These are phyloP conservation scores for Protonibea diacanthus DNA, from an alignment of 2,797 vertebrate species.

Conservation along the genomic window DNA sequence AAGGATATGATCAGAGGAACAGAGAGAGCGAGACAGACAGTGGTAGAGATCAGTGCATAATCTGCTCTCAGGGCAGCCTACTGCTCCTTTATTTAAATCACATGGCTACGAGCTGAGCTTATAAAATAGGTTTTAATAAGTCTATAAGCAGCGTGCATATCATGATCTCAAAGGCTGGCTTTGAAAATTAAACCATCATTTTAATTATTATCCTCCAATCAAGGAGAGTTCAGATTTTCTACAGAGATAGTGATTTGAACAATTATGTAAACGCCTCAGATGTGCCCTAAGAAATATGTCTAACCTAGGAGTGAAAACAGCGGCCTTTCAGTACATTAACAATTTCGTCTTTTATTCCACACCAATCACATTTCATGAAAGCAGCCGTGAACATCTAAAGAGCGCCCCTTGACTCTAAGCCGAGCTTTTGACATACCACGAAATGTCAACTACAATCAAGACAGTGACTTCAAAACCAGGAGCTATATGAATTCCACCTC, in stretches of 20 bases:
- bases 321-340: constrained; percentile 17
- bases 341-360: constrained; percentile 59
- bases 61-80: constrained; percentile 66
- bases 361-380: constrained; percentile 52
- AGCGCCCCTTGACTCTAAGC: constrained; percentile 47
- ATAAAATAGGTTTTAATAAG: constrained; percentile 68
- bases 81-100: constrained; percentile 73
- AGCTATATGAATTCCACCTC: constrained; percentile 67
- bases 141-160: constrained; percentile 50
- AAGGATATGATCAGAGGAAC: constrained; percentile 36
- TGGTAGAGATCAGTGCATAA: constrained; percentile 57
- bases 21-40: constrained; percentile 22
- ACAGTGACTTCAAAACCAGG: constrained; percentile 63
- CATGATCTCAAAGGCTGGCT: constrained; percentile 30
- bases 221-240: constrained; percentile 32
- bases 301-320: not conserved
- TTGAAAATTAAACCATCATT: constrained; percentile 45
- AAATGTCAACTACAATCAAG: constrained; percentile 72
- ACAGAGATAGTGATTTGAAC: constrained; percentile 20
- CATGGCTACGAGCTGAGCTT: constrained; percentile 64
- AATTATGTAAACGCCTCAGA: constrained; percentile 44
- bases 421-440: constrained; percentile 47
- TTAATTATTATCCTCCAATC: constrained; percentile 53
- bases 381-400: constrained; percentile 53
- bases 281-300: constrained; percentile 7